Evolutionary conservation across 2,113 vertebrate genomes (phyloP), one percentile per base, ranked within the genome.

Genomic region (Acrocephalus kingi): DNA sequence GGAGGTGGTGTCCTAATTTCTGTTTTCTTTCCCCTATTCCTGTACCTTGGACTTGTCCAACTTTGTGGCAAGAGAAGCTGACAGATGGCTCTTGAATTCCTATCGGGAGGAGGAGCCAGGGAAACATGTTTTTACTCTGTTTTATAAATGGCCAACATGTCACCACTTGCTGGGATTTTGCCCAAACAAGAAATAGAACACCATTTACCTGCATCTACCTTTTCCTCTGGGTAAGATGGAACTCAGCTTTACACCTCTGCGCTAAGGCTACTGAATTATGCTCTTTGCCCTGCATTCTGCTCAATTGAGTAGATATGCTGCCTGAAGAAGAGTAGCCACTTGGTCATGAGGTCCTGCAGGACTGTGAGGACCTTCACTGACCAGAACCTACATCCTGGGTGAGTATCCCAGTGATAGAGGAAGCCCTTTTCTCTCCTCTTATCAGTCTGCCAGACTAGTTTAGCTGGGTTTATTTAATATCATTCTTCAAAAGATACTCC

Each of bases 101-200:
- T 59, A 0, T 22, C 21, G 35, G 27, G 11, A 74, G 12, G 17
- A 15, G 12, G 15, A 66, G n/a, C 4, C n/a, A 71, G n/a, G 28
- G 12, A 94, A 92, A 74, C 0, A 0, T 0, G 0, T 1, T 62
- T 67, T 63, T 74, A 19, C 1, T 31, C 5, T 73, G 22, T 81
- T 84, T 62, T 16, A 46, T 80, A 20, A 17, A 64, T 9, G 20
- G 8, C 19, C 43, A 77, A 37, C 10, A 9, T 35, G 15, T 49
- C 21, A 58, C 10, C 28, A 39, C 20, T 63, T 55, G 49, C 22
- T 30, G 27, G 28, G 31, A 81, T 20, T 35, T 46, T 56, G n/a
- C 20, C 33, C 35, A 27, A 55, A 59, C 3, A 67, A 64, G 33
- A 79, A 79, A 64, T 41, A 7, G 27, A 87, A 15, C 5, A 30